Conservation (phyloP, 2,113 vertebrate species). For the Rhipidura dahli region DNA sequence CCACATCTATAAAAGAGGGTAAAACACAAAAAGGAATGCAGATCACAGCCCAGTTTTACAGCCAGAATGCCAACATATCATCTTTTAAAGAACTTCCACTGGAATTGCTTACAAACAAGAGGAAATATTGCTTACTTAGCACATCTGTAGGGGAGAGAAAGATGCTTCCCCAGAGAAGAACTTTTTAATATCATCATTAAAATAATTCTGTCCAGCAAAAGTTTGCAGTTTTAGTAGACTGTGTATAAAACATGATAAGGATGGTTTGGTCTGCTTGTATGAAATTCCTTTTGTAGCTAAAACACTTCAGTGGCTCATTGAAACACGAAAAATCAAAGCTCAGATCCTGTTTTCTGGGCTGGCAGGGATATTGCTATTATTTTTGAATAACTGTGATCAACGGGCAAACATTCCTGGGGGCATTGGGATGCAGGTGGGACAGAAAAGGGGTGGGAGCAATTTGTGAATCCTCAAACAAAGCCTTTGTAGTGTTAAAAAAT, state of each 20-base stretch:
- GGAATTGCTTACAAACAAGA: conserved; percentile 32
- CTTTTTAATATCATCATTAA: conserved; percentile 6
- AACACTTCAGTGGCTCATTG: not conserved
- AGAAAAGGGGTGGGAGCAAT: conserved; percentile 4
- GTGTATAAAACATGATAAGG: not conserved
- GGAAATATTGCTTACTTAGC: conserved; percentile 55
- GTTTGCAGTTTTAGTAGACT: not conserved
- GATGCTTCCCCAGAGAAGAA: not conserved
- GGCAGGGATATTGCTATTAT: not conserved
- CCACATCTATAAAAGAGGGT: not conserved
- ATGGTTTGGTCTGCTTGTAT: not conserved
- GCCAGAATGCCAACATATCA: conserved; percentile 24
- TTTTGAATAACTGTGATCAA: not conserved
- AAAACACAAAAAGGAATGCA: not conserved
- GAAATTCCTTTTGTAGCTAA: not conserved
- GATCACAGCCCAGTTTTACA: conserved; percentile 35
- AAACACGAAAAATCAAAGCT: not conserved
- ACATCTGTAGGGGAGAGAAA: not conserved
- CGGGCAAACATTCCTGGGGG: not conserved
- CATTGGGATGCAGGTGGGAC: not conserved
- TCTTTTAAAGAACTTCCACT: conserved; percentile 44
- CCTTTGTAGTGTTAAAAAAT: not conserved
- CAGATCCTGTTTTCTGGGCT: not conserved
- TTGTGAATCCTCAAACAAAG: not conserved
- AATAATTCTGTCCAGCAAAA: not conserved